Evolutionary conservation across 2,113 vertebrate species (phyloP).

Genomic region (Mobula birostris): DNA sequence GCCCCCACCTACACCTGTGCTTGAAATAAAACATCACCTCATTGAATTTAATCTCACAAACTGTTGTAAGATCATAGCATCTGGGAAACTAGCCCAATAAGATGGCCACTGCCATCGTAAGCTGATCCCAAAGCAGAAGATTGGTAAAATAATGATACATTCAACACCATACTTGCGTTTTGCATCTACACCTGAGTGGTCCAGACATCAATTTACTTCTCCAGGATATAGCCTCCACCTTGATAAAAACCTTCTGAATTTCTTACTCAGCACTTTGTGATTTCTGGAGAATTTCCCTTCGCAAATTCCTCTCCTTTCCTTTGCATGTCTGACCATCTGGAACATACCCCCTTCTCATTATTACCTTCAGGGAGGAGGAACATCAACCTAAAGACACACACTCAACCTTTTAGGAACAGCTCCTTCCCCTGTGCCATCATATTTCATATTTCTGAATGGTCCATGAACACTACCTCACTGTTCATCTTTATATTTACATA

Average conservation of each 20-base stretch:
- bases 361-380: too few species aligned
- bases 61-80: neutral
- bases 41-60: neutral
- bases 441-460: too few species aligned
- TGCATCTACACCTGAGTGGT: neutral
- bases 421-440: too few species aligned
- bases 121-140: neutral
- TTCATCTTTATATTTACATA: too few species aligned
- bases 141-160: neutral
- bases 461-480: too few species aligned
- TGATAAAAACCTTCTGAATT: neutral
- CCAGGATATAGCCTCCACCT: neutral
- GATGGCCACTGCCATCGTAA: neutral
- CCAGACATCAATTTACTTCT: neutral
- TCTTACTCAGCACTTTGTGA: neutral
- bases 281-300: neutral
- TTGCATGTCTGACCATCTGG: too few species aligned
- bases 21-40: too few species aligned
- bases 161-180: neutral
- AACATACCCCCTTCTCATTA: too few species aligned
- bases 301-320: neutral
- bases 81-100: neutral
- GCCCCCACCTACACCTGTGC: neutral
- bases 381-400: too few species aligned
- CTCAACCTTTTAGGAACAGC: too few species aligned